A percentile compares a stretch with the other conserved stretches of the same genome.
Evolutionary conservation across 2,888 invertebrate species (phyloP).

Genomic region (Melinaea marsaeus): DNA sequence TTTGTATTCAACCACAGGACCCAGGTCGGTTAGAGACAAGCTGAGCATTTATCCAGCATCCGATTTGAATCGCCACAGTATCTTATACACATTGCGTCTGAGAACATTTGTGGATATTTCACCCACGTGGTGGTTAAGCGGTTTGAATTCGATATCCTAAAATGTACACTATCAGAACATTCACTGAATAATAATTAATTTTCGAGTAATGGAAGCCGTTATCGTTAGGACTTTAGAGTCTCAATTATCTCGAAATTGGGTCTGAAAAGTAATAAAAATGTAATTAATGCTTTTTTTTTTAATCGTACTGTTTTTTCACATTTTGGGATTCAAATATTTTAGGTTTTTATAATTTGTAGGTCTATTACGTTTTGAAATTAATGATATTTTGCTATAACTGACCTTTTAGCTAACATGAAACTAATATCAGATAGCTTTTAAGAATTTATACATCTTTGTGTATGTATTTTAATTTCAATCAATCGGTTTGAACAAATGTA

Average conservation of each 20-base stretch:
- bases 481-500: too few relatives aligned
- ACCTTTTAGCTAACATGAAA: too few relatives aligned
- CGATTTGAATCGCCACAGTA: slow-evolving; percentile 57
- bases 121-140: background rate
- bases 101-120: slow-evolving; percentile 14
- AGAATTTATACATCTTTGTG: too few relatives aligned
- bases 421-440: too few relatives aligned
- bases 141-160: slow-evolving; percentile 11
- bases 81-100: slow-evolving; percentile 33
- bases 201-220: background rate
- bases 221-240: background rate
- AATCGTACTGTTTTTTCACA: background rate
- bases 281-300: background rate
- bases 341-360: too few relatives aligned
- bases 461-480: too few relatives aligned
- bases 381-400: too few relatives aligned
- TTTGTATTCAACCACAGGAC: slow-evolving; percentile 75
- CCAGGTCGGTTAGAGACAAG: slow-evolving; percentile 60
- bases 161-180: slow-evolving; percentile 4
- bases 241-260: background rate
- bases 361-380: too few relatives aligned
- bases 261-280: background rate
- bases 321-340: too few relatives aligned
- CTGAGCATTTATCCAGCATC: slow-evolving; percentile 68
- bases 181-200: background rate